Evolutionary conservation across 2,797 vertebrate species (phyloP).

Genomic region (Ciconia nigra): DNA sequence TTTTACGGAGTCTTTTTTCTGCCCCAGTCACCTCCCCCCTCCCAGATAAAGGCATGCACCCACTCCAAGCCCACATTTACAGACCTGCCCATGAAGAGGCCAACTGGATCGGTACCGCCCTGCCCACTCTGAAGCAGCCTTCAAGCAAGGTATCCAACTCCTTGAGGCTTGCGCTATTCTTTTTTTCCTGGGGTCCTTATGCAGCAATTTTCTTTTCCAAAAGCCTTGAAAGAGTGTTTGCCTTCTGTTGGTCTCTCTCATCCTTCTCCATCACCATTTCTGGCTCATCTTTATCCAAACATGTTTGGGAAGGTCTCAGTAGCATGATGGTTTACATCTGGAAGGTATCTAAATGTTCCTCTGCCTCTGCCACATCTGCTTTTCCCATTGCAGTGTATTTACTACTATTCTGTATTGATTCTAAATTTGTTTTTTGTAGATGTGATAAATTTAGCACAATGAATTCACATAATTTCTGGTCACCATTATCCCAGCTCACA

Average conservation of each 20-base stretch:
- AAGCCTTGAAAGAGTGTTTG: neutral
- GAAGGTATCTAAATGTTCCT: neutral
- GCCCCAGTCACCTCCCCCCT: neutral
- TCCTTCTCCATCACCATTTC: neutral
- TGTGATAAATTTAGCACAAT: neutral
- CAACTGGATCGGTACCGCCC: neutral
- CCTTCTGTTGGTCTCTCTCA: neutral
- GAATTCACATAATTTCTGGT: neutral
- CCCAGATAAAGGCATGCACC: rapidly evolving
- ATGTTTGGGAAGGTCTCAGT: neutral
- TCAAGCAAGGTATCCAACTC: neutral
- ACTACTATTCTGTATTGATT: neutral
- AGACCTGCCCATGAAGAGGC: neutral
- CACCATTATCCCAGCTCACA: neutral
- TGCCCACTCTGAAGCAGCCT: neutral
- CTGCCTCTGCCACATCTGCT: neutral
- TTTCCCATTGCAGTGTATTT: neutral
- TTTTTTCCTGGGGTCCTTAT: neutral
- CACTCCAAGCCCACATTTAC: neutral
- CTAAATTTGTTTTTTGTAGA: neutral
- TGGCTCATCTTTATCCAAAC: neutral
- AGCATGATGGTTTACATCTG: neutral
- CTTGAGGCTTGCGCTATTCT: neutral
- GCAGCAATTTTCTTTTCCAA: neutral
- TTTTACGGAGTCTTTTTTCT: neutral